These are phyloP conservation scores for Ditylenchus weischeri DNA, from an alignment of 2,888 invertebrate genomes.

Conservation along the genomic window DNA sequence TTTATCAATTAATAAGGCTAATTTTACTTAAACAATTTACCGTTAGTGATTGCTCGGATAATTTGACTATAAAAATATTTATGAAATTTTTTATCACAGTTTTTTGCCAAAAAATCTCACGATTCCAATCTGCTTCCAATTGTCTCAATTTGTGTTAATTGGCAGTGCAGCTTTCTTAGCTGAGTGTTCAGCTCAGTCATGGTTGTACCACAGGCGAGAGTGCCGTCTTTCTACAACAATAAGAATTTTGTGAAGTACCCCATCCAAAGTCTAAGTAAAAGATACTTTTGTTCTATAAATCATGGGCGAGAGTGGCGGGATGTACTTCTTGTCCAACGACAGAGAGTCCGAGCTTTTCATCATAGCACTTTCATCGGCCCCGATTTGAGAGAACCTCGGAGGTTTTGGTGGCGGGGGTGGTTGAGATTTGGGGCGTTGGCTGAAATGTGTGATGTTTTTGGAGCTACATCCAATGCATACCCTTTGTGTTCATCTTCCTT, in stretches of 20 bases:
- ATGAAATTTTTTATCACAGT: too few relatives aligned
- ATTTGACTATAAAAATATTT: neutral
- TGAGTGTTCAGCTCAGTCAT: slow-evolving; percentile 22
- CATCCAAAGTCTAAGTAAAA: neutral
- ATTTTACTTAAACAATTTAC: slow-evolving; percentile 6
- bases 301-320: slow-evolving; percentile 3
- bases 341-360: neutral
- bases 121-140: slow-evolving; percentile 22
- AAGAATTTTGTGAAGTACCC: neutral
- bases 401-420: slow-evolving; percentile 12
- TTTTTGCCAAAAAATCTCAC: too few relatives aligned
- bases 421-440: slow-evolving; percentile 13
- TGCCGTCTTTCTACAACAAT: slow-evolving; percentile 9
- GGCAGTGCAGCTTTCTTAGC: slow-evolving; percentile 21
- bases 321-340: slow-evolving; percentile 1
- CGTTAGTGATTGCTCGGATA: slow-evolving; percentile 19
- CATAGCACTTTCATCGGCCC: neutral
- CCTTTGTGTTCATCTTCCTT: slow-evolving; percentile 9
- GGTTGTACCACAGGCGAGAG: slow-evolving; percentile 8
- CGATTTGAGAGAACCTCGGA: neutral
- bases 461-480: neutral
- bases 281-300: neutral
- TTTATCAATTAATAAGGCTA: too few relatives aligned
- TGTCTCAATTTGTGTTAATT: slow-evolving; percentile 23
- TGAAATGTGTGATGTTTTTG: slow-evolving; percentile 10